A percentile compares a stretch with the other conserved stretches of the same genome.
phyloP scores from a whole-genome alignment of 2,888 invertebrate genomes.

The Tuberolachnus salignus region DNA sequence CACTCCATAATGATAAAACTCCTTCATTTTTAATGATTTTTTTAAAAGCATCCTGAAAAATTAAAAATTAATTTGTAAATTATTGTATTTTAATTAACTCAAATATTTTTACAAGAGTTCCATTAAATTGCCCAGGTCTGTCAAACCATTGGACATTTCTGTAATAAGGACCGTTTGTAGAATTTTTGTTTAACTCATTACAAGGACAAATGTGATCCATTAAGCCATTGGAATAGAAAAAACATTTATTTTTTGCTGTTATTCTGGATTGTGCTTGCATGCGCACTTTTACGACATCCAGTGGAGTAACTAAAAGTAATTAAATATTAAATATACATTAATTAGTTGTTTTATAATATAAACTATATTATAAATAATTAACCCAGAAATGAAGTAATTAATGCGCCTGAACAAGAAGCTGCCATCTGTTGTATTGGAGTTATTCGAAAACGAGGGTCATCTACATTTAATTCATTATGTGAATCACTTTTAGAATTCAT shows the following conservation, averaged over 20 bases:
- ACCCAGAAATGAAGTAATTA: conserved; percentile 88
- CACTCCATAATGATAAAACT: conserved; percentile 91
- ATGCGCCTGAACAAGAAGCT: conserved; percentile 85
- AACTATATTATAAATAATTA: conserved; percentile 62
- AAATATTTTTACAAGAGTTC: conserved; percentile 69
- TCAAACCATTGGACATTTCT: conserved; percentile 59
- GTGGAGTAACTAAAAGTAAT: conserved; percentile 90
- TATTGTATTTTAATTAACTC: neutral
- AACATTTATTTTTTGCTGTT: conserved; percentile 82
- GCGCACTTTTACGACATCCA: conserved; percentile 99
- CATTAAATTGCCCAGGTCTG: conserved; percentile 60
- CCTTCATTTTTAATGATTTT: conserved; percentile 93
- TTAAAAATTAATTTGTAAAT: conserved; percentile 26
- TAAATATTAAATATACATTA: neutral
- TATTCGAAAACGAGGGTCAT: conserved; percentile 79
- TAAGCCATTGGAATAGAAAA: conserved; percentile 94
- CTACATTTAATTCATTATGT: conserved; percentile 61
- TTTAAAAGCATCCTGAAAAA: conserved; percentile 89
- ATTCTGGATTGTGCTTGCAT: conserved; percentile 93
- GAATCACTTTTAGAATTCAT: too few relatives aligned
- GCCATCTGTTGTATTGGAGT: conserved; percentile 82
- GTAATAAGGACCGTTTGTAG: conserved; percentile 48
- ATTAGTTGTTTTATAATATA: neutral
- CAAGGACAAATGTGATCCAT: conserved; percentile 98
- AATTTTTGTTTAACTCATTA: conserved; percentile 62